These are phyloP conservation scores for Phania funesta DNA, from an alignment of 2,888 invertebrate species.

Conservation along the genomic window DNA sequence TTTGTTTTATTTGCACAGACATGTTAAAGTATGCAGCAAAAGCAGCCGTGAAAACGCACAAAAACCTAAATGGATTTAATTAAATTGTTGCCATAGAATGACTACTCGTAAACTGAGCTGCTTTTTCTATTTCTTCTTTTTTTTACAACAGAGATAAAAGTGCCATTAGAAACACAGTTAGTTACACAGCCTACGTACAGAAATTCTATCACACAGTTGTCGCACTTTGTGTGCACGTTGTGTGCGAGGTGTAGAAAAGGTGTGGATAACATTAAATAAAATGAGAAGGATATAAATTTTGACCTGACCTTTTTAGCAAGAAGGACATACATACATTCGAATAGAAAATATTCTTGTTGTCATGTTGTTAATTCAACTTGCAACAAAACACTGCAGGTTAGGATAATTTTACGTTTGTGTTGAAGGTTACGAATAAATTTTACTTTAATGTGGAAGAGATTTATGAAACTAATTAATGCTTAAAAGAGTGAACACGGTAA, in stretches of 20 bases:
- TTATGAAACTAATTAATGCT: slow-evolving; percentile 33
- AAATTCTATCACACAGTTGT: slow-evolving; percentile 1
- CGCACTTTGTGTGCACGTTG: background rate
- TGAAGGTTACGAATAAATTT: slow-evolving; percentile 22
- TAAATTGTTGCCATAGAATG: slow-evolving; percentile 61
- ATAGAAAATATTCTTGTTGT: background rate
- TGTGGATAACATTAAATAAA: slow-evolving; percentile 31
- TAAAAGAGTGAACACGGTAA: background rate
- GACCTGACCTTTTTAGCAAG: slow-evolving; percentile 23
- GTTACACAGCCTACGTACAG: background rate
- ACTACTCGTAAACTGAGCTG: slow-evolving; percentile 57
- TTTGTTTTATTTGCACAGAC: background rate
- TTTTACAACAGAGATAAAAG: slow-evolving; percentile 18
- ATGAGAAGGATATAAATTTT: slow-evolving; percentile 43
- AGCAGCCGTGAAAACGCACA: slow-evolving; percentile 16
- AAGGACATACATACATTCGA: background rate
- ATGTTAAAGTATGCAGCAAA: background rate
- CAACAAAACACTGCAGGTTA: background rate
- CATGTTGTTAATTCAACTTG: background rate
- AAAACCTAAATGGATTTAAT: slow-evolving; percentile 63
- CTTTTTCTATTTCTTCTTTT: slow-evolving; percentile 1
- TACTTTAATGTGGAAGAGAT: slow-evolving; percentile 23
- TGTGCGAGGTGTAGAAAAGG: background rate
- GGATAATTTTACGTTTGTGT: slow-evolving; percentile 8
- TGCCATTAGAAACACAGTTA: slow-evolving; percentile 17